Percentiles rank a stretch among this genome's conserved stretches.
These are phyloP conservation scores for Barnardius zonarius DNA, from an alignment of 2,113 vertebrate genomes.

Conservation along the genomic window DNA sequence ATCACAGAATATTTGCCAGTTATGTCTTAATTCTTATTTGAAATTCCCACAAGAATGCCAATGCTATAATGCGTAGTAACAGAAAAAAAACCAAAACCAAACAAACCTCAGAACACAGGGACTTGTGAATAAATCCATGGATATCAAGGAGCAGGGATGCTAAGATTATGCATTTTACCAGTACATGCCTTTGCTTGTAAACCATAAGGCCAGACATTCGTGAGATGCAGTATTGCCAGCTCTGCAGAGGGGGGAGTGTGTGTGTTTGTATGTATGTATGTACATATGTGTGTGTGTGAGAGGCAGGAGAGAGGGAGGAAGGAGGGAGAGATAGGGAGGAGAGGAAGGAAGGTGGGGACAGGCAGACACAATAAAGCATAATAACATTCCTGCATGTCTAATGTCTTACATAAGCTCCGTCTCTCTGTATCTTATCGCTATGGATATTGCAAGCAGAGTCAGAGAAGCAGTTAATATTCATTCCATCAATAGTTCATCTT, in stretches of 20 bases:
- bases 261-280: too few relatives aligned
- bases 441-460: conserved; percentile 30
- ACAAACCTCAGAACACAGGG: conserved; percentile 42
- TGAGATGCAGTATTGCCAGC: conserved; percentile 76
- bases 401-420: conserved; percentile 74
- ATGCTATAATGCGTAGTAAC: conserved; percentile 60
- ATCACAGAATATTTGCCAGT: conserved; percentile 61
- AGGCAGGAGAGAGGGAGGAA: not conserved
- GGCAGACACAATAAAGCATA: conserved; percentile 88
- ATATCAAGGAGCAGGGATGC: conserved; percentile 65
- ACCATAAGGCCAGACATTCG: conserved; percentile 66
- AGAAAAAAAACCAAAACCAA: not conserved
- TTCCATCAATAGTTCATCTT: conserved; percentile 57
- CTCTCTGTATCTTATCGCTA: conserved; percentile 2
- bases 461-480: conserved; percentile 64
- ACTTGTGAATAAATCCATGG: conserved; percentile 72
- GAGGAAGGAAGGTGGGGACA: conserved; percentile 10
- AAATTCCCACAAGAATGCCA: conserved; percentile 63
- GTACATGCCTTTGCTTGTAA: conserved; percentile 58
- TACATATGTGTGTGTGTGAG: not conserved
- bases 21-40: conserved; percentile 62
- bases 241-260: conserved; percentile 33
- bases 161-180: conserved; percentile 64
- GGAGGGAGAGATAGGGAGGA: not conserved
- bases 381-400: conserved; percentile 94